Percentiles rank a stretch among this genome's conserved stretches.
These are phyloP conservation scores for Aptenodytes forsteri DNA, from an alignment of 2,113 vertebrate species.

Conservation along the genomic window DNA sequence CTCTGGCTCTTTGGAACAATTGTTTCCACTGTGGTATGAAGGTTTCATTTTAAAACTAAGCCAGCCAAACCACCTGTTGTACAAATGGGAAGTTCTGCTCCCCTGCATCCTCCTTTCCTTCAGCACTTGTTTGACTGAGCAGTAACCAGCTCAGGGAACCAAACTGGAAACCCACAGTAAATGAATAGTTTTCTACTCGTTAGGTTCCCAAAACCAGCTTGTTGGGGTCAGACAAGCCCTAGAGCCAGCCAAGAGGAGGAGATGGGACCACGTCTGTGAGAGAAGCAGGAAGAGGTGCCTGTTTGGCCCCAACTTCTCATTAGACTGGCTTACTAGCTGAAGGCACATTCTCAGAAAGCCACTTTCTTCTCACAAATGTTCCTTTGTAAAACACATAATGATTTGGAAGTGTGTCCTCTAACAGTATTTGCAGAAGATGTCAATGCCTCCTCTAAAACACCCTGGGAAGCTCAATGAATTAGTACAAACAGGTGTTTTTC, in stretches of 20 bases:
- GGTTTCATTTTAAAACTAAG: not conserved
- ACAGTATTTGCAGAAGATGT: not conserved
- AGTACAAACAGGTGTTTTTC: not conserved
- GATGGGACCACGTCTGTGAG: too few relatives aligned
- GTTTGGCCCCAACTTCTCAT: not conserved
- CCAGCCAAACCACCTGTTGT: not conserved
- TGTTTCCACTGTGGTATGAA: not conserved
- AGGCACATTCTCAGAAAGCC: not conserved
- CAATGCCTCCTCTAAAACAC: not conserved
- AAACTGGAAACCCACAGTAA: not conserved
- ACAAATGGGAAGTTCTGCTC: not conserved
- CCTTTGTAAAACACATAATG: not conserved
- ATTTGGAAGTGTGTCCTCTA: not conserved
- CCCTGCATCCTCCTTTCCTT: not conserved
- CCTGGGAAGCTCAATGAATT: not conserved
- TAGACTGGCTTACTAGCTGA: not conserved
- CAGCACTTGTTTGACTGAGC: not conserved
- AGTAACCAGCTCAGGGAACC: not conserved
- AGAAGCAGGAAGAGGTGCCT: fast-evolving
- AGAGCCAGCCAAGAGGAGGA: not conserved
- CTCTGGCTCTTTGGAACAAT: not conserved
- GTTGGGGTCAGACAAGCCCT: not conserved
- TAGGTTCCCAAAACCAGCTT: not conserved
- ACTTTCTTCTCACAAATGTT: not conserved
- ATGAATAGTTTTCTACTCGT: not conserved